A percentile compares a stretch with the other conserved stretches of the same genome.
These are phyloP conservation scores for Scaptomyza flava DNA, from an alignment of 2,888 invertebrate genomes.

Conservation along the genomic window DNA sequence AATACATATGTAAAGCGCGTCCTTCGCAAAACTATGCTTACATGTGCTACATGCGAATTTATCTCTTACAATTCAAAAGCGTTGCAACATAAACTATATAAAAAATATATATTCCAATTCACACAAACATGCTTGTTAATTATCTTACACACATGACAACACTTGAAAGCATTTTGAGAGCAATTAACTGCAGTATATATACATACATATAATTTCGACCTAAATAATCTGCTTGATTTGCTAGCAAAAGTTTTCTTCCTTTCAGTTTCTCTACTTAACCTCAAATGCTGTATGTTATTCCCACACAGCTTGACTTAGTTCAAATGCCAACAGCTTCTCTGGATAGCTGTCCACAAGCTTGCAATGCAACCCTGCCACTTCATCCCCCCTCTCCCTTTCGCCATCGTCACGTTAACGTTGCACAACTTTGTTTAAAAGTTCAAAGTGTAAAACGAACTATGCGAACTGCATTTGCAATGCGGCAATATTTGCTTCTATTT, in stretches of 20 bases:
- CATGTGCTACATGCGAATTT: slow-evolving; percentile 39
- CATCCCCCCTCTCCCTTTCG: not conserved
- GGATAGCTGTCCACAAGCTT: slow-evolving; percentile 34
- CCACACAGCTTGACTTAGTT: slow-evolving; percentile 9
- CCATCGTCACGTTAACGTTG: not conserved
- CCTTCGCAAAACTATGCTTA: slow-evolving; percentile 55
- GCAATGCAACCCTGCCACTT: not conserved
- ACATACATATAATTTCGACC: slow-evolving; percentile 1
- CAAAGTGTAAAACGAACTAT: slow-evolving; percentile 55
- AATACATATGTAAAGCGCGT: slow-evolving; percentile 23
- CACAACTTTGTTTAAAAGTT: slow-evolving; percentile 57
- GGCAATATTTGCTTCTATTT: slow-evolving; percentile 44
- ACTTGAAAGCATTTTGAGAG: slow-evolving; percentile 28
- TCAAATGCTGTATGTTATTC: slow-evolving; percentile 13
- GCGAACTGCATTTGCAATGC: slow-evolving; percentile 69
- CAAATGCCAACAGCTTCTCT: slow-evolving; percentile 34
- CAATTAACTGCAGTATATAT: slow-evolving; percentile 27
- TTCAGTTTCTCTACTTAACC: slow-evolving; percentile 1
- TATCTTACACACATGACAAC: slow-evolving; percentile 20
- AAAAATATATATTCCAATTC: not conserved
- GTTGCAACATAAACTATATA: slow-evolving; percentile 16
- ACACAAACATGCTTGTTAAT: slow-evolving; percentile 28
- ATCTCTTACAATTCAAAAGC: slow-evolving; percentile 21
- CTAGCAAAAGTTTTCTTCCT: not conserved
- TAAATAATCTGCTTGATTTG: slow-evolving; percentile 31